Conservation (phyloP, 2,888 invertebrate genomes). For the Lysandra coridon region DNA sequence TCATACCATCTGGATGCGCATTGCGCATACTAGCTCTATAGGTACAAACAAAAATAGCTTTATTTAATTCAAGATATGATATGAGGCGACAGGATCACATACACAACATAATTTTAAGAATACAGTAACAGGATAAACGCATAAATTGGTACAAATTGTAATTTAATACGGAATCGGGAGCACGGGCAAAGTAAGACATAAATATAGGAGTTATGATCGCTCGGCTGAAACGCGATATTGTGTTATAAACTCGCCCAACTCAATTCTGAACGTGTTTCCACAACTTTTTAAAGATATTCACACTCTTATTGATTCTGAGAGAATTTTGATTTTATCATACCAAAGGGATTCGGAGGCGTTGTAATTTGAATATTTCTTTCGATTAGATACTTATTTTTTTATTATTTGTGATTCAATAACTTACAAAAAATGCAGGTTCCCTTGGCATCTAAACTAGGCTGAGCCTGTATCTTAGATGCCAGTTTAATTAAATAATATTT, state of each 20-base stretch:
- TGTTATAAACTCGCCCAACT: constrained; percentile 22
- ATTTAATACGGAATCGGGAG: constrained; percentile 54
- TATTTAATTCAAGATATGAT: background rate
- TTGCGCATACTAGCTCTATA: background rate
- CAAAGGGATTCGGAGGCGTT: background rate
- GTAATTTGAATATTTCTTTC: background rate
- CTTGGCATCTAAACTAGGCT: too few species aligned
- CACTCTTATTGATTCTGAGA: background rate
- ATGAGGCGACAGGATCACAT: constrained; percentile 20
- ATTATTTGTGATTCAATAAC: too few species aligned
- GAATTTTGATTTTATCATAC: background rate
- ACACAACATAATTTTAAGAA: constrained; percentile 33
- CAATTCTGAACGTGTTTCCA: constrained; percentile 18
- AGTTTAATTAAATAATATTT: too few species aligned
- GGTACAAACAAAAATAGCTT: background rate
- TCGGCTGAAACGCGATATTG: constrained; percentile 32
- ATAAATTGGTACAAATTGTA: constrained; percentile 55
- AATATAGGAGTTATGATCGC: constrained; percentile 60
- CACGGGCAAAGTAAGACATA: constrained; percentile 59
- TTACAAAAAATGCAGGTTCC: too few species aligned
- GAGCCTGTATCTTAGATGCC: too few species aligned
- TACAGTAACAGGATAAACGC: constrained; percentile 42
- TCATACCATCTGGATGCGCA: background rate
- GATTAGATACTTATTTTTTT: too few species aligned
- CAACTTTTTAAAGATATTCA: constrained; percentile 1